Evolutionary conservation across 2,888 invertebrate species (phyloP).

Genomic region (Drosophila setosimentum): DNA sequence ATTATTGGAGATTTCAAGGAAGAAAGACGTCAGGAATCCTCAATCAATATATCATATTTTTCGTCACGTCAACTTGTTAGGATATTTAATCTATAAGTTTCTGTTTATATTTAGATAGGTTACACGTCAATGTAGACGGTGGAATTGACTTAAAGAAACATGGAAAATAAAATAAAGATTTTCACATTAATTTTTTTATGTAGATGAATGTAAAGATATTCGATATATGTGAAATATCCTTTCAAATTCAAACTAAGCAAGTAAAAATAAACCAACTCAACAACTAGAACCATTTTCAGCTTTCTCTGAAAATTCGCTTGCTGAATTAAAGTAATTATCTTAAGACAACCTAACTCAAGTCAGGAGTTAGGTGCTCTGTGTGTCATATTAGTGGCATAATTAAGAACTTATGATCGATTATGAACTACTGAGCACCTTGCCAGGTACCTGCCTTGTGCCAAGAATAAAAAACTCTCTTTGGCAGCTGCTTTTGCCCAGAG

Average conservation of each 20-base stretch:
- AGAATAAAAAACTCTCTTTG: conserved; percentile 22
- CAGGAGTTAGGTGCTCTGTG: conserved; percentile 8
- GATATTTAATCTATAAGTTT: no score
- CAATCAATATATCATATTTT: background rate
- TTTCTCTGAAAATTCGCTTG: background rate
- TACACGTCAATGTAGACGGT: no score
- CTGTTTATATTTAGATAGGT: no score
- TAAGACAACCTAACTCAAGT: background rate
- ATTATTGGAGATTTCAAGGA: background rate
- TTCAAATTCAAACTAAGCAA: background rate
- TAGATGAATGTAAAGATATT: no score
- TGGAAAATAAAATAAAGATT: no score
- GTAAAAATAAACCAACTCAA: background rate
- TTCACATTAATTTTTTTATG: no score
- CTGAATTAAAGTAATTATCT: background rate
- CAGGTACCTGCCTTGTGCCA: conserved; percentile 53
- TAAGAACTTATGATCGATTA: conserved; percentile 73
- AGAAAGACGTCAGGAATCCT: background rate
- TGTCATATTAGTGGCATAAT: conserved; percentile 64
- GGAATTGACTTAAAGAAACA: no score
- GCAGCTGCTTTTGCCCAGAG: conserved; percentile 38
- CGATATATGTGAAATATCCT: background rate
- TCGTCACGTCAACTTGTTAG: background rate
- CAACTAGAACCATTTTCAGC: background rate
- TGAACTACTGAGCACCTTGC: conserved; percentile 40